These are phyloP conservation scores for Idris sp. DNA, from an alignment of 1,140 invertebrate genomes.

Conservation along the genomic window DNA sequence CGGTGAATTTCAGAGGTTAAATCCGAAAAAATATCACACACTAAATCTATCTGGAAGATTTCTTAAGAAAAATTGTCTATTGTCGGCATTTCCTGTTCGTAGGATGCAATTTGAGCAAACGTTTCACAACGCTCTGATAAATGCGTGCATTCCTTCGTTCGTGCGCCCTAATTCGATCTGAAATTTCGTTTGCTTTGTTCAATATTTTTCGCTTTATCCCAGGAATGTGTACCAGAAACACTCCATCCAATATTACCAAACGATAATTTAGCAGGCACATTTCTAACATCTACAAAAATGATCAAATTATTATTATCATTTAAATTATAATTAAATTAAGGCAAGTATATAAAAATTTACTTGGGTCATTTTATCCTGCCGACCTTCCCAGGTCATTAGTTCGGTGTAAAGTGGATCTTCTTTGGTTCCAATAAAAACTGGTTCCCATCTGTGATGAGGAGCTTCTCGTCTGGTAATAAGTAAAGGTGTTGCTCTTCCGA, in stretches of 20 bases:
- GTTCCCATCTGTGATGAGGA: conserved; percentile 89
- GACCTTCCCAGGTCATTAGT: conserved; percentile 88
- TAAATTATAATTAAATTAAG: too few species aligned
- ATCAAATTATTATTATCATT: too few species aligned
- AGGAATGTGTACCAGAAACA: conserved; percentile 88
- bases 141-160: conserved; percentile 81
- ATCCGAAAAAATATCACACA: too few species aligned
- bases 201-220: conserved; percentile 80
- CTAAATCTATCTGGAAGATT: too few species aligned
- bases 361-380: conserved; percentile 92
- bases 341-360: too few species aligned
- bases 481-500: conserved; percentile 80
- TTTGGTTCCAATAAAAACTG: conserved; percentile 88
- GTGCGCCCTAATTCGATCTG: conserved; percentile 76
- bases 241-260: conserved; percentile 87
- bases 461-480: conserved; percentile 83
- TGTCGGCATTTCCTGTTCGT: conserved; percentile 80
- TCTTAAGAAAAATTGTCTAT: conserved; percentile 48
- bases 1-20: conserved; percentile 4
- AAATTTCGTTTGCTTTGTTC: conserved; percentile 63
- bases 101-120: conserved; percentile 80
- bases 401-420: conserved; percentile 89
- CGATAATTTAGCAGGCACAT: conserved; percentile 87
- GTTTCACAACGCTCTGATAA: conserved; percentile 81
- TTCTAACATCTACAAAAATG: conserved; percentile 84